Evolutionary conservation across 2,888 invertebrate genomes (phyloP).

Genomic region (Eugnorisma glareosa): DNA sequence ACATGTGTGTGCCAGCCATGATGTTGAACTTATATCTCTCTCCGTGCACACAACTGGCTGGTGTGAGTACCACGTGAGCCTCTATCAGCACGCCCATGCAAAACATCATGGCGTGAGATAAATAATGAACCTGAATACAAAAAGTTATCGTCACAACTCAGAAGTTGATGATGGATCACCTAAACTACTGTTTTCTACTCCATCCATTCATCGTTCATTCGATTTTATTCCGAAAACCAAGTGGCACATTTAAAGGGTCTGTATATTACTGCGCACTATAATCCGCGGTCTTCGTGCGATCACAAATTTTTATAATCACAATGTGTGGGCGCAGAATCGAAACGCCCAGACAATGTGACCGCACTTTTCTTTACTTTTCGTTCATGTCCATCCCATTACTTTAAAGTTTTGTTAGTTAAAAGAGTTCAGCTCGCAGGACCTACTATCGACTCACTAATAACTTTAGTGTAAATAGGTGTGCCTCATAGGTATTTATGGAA

Average conservation of each 20-base stretch:
- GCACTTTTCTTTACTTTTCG: no score
- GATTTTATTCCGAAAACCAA: background rate
- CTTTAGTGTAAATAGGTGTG: background rate
- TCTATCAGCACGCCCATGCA: constrained; percentile 84
- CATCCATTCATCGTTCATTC: background rate
- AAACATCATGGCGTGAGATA: constrained; percentile 86
- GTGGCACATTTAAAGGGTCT: background rate
- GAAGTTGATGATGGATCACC: background rate
- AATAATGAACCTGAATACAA: constrained; percentile 77
- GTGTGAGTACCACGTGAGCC: constrained; percentile 83
- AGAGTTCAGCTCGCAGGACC: background rate
- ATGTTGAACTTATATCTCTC: constrained; percentile 82
- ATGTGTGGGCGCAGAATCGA: background rate
- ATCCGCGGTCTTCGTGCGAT: background rate
- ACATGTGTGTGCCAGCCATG: constrained; percentile 81
- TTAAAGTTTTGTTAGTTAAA: background rate
- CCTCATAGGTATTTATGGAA: background rate
- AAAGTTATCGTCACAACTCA: background rate
- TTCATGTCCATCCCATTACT: background rate
- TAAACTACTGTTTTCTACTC: background rate
- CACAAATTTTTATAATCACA: background rate
- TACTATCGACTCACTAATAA: background rate
- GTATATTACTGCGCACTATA: background rate
- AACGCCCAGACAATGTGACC: background rate
- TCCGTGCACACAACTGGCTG: constrained; percentile 82